Base-by-base conservation (phyloP, 1,140 invertebrate genomes). In the Ooceraea biroi region DNA sequence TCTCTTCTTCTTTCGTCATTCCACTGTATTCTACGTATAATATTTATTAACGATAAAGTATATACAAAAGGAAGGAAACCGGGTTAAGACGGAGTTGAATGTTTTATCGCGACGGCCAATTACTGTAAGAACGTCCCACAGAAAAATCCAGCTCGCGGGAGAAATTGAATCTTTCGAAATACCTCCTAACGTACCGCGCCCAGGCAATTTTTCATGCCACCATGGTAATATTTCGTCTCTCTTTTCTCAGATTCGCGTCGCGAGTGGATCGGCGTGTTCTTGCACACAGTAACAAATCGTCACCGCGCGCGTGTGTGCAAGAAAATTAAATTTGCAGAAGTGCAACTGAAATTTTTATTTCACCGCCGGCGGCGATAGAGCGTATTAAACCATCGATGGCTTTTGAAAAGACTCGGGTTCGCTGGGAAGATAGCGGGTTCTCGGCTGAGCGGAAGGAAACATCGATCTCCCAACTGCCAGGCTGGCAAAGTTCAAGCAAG, bases 141-240 rank as follows among this genome's bases (percentile, higher is more conserved):
- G 76, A 78, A 69, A 78, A 78, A 78, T 78, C 22, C 22, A 78
- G 76, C 50, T 69, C 50, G 76, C 76, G 63, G 48, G 63, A 63
- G 76, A 78, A 78, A 78, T 78, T 78, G 76, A 78, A 78, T 78
- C 48, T 78, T 78, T 78, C 76, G 76, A 78, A 78, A 78, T 78
- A 69, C 63, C 10, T 69, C 17, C 63, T 63, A 55, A 78, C 76
- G 25, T 76, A 48, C 41, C 41, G 50, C 55, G 50, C 63, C 22
- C 27, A 27, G 46, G 46, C 73, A 65, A 78, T 78, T 78, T 78
- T 78, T 78, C 76, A 78, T 78, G 63, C 76, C 63, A 63, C 36
- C 63, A 36, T 36, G 76, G 76, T 69, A 78, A 78, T 78, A 78
- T 78, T 69, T 78, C 76, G 48, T 78, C 76, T 44, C 63, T 57